Base-by-base conservation (phyloP, 2,888 invertebrate species). In the Melinaea menophilus region DNA sequence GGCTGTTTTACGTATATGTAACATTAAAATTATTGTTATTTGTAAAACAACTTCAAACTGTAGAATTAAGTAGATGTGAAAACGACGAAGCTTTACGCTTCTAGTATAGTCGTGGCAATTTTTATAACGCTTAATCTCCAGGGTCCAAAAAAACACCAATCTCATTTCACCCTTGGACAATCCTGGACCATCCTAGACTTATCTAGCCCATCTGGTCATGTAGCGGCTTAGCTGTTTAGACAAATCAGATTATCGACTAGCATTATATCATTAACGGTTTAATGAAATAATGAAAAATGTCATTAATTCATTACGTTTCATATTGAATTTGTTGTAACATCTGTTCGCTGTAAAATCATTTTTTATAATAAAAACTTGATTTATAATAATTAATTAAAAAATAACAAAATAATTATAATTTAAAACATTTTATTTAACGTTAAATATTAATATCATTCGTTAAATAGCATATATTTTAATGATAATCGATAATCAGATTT, bases 61-160 rank as follows among this genome's bases (percentile, higher is more conserved):
- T 64, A 58, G 58, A 51, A 56, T 63, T 61, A 56, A 35, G 55
- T 68, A 64, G 67, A 58, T 62, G 51, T 63, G 33, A 57, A 64
- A 57, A 33, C 35, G 46, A 47, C 51, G 63, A 60, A 56, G 56
- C 55, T 51, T 37, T 46, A 34, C 58, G 34, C 56, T 59, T 62
- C 56, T 47, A 61, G 56, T 65, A 62, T 62, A 66, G 60, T 66
- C 61, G 48, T 37, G 63, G 51, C 68, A 56, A 62, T 58, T 64
- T 59, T 67, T 68, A 58, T 69, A 69, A 69, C 62, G 71, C 72
- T 69, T 58, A 64, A 78, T 80, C 75, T 85, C 88, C 88, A 86
- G 90, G 90, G 88, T 88, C 89, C 88, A 90, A 89, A 74, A 71
- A 79, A 87, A 89, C 88, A 88, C 88, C 88, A 89, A 89, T 82